Conservation (phyloP, 2,113 vertebrate species). For the Piliocolobus tephrosceles region DNA sequence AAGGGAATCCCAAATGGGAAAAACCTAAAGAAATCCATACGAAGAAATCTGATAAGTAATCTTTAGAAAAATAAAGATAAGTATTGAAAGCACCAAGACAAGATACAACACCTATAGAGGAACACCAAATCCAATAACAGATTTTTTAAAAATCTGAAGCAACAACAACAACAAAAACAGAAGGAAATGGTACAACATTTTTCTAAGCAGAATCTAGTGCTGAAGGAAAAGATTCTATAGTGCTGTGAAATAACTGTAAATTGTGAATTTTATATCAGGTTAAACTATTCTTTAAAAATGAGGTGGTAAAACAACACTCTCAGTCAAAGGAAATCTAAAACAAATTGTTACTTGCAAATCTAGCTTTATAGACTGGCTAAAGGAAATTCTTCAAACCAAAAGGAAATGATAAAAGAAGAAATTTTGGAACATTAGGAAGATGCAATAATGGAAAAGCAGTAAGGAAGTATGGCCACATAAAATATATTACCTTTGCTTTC, state of each 20-base stretch:
- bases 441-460: background rate
- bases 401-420: background rate
- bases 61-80: background rate
- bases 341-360: background rate
- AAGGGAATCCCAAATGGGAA: background rate
- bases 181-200: background rate
- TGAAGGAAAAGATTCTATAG: background rate
- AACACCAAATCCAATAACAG: background rate
- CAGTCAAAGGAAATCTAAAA: background rate
- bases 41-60: background rate
- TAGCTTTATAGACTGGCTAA: background rate
- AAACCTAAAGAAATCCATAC: background rate
- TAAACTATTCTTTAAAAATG: background rate
- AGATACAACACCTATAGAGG: background rate
- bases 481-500: background rate
- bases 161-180: background rate
- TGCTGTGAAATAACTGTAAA: background rate
- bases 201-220: background rate
- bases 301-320: background rate
- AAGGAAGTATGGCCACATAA: background rate
- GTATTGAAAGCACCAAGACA: background rate
- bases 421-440: background rate
- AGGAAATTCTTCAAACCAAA: background rate
- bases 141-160: background rate
- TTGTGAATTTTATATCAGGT: background rate